Evolutionary conservation across 1,140 invertebrate species (phyloP), one percentile per base, ranked within the genome.

Genomic region (Delia radicum): DNA sequence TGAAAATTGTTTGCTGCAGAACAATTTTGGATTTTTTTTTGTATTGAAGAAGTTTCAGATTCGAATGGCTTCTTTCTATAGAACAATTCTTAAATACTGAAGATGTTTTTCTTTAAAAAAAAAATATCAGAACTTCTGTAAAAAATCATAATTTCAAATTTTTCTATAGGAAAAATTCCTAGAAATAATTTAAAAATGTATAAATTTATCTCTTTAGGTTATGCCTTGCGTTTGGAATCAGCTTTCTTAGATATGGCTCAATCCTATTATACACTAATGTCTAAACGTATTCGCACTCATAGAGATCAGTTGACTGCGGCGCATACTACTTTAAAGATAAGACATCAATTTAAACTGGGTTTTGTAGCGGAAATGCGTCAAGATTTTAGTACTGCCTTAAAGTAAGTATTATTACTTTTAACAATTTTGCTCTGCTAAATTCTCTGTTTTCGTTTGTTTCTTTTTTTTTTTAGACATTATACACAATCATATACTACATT

Each of bases 331-430:
- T 88, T 99, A 21, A 96, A 96, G 89, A 95, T 99, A 3, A 88
- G 98, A 26, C 97, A 99, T 89, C 95, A 98, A 80, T 99, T 98
- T 83, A 99, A 99, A 89, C 93, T 98, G 83, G 98, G 93, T n/a
- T 98, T 98, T 88, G 91, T 97, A 55, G 95, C 95, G 87, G 98
- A 99, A 88, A 86, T 99, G 63, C 94, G 94, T 80, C 95, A 97
- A 82, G 97, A 99, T 85, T 89, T 92, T 75, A 92, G 92, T 81
- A 93, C 93, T 13, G 95, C 96, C 28, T 91, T 97, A 78, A 98
- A 97, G 93, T 96, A 89, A 88, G 88, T 87, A 0, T 26, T 29
- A 26, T 42, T 55, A 8, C 12, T 26, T n/a, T 42, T 65, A 67
- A 15, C 21, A 31, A 31, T 62, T 48, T 73, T 33, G 37, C 33